Percentiles rank a stretch among this genome's conserved stretches.
Conservation (phyloP, 2,797 vertebrate species). For the Acridotheres tristis region DNA sequence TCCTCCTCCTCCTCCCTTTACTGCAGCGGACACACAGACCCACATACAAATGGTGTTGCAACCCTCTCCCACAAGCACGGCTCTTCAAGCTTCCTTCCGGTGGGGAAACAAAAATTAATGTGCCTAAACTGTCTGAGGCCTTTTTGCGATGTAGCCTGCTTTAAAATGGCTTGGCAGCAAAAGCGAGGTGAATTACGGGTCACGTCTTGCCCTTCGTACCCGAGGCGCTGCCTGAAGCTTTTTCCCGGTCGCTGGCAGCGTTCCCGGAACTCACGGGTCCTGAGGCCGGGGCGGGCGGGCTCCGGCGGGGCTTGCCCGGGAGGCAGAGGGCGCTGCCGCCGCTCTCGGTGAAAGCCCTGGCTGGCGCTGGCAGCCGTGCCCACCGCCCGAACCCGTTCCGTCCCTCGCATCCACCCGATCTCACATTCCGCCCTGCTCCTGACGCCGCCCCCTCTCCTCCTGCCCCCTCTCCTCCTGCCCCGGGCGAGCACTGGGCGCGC, state of each 20-base stretch:
- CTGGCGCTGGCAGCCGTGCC: too few species aligned
- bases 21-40: neutral
- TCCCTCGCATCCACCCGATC: accelerated
- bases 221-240: neutral
- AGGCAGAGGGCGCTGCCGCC: neutral
- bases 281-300: neutral
- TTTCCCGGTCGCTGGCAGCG: accelerated
- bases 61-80: neutral
- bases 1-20: neutral
- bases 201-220: accelerated
- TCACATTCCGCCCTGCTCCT: accelerated
- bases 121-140: neutral
- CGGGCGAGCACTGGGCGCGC: neutral
- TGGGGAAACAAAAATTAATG: neutral
- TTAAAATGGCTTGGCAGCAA: neutral
- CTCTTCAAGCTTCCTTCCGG: neutral
- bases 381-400: too few species aligned
- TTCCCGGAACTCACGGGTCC: accelerated
- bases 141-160: neutral
- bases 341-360: accelerated
- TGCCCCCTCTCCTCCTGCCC: accelerated
- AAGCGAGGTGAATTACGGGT: neutral
- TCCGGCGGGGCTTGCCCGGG: too few species aligned
- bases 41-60: accelerated
- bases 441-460: neutral